Conservation (phyloP, 2,113 vertebrate species). For the Bagarius yarrelli region DNA sequence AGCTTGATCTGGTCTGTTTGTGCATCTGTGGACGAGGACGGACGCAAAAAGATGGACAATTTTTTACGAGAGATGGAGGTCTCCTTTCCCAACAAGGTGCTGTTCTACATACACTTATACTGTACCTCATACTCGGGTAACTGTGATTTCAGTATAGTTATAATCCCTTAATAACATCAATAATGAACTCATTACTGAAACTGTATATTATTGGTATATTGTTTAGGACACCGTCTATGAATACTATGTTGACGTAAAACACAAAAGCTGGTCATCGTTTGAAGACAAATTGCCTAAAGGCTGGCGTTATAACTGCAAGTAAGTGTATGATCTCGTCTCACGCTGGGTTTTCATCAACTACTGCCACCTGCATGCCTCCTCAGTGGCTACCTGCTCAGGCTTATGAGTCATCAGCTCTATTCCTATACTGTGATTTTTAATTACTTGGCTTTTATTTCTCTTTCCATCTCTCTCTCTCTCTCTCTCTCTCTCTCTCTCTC, state of each 20-base stretch:
- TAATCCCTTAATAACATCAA: neutral
- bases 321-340: constrained; percentile 52
- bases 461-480: constrained; percentile 9
- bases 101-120: neutral
- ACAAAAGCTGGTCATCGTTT: constrained; percentile 80
- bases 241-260: constrained; percentile 82
- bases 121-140: neutral
- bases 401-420: constrained; percentile 33
- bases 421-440: constrained; percentile 33
- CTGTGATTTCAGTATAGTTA: neutral
- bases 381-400: constrained; percentile 34
- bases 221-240: constrained; percentile 84
- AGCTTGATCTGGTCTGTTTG: constrained; percentile 89
- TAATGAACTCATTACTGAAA: neutral
- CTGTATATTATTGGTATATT: constrained; percentile 6
- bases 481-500: constrained; percentile 31
- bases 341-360: constrained; percentile 20
- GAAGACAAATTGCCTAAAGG: constrained; percentile 80
- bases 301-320: constrained; percentile 81
- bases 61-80: constrained; percentile 80
- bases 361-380: constrained; percentile 33
- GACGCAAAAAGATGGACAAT: constrained; percentile 82
- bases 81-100: constrained; percentile 86
- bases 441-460: neutral
- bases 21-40: constrained; percentile 82